Conservation (phyloP, 1,140 invertebrate species). For the Neomicropteryx cornuta region DNA sequence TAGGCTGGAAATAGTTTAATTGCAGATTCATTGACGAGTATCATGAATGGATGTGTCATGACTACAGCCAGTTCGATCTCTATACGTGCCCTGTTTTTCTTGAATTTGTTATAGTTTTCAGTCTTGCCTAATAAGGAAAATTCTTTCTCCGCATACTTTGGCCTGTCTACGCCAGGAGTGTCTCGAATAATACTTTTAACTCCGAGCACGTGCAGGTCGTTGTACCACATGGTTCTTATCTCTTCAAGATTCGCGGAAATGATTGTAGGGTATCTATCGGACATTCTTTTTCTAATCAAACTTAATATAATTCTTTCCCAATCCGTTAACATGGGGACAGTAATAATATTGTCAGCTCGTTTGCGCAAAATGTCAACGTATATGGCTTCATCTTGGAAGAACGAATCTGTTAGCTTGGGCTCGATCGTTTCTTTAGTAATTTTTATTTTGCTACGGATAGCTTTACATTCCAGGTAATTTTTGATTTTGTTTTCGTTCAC, state of each 20-base stretch:
- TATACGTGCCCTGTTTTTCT: slow-evolving; percentile 36
- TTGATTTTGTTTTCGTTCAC: too few relatives aligned
- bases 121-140: slow-evolving; percentile 38
- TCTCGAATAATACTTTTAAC: slow-evolving; percentile 20
- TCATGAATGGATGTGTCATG: slow-evolving; percentile 39
- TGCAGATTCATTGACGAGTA: slow-evolving; percentile 35
- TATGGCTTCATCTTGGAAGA: slow-evolving; percentile 9
- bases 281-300: slow-evolving; percentile 17
- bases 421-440: slow-evolving; percentile 20
- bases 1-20: slow-evolving; percentile 27
- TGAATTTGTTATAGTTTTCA: slow-evolving; percentile 32
- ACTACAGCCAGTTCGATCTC: slow-evolving; percentile 34
- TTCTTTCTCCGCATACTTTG: slow-evolving; percentile 15
- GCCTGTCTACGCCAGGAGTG: slow-evolving; percentile 7
- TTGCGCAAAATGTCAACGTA: slow-evolving; percentile 9
- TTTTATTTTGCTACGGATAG: slow-evolving; percentile 24
- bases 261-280: slow-evolving; percentile 18
- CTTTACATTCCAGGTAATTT: slow-evolving; percentile 28
- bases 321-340: slow-evolving; percentile 8
- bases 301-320: slow-evolving; percentile 24
- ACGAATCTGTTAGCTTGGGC: too few relatives aligned
- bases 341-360: slow-evolving; percentile 6
- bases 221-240: slow-evolving; percentile 20
- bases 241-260: slow-evolving; percentile 21
- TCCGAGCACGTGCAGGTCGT: slow-evolving; percentile 20